Conservation (phyloP, 2,113 vertebrate species). For the Psittacara wagleri region DNA sequence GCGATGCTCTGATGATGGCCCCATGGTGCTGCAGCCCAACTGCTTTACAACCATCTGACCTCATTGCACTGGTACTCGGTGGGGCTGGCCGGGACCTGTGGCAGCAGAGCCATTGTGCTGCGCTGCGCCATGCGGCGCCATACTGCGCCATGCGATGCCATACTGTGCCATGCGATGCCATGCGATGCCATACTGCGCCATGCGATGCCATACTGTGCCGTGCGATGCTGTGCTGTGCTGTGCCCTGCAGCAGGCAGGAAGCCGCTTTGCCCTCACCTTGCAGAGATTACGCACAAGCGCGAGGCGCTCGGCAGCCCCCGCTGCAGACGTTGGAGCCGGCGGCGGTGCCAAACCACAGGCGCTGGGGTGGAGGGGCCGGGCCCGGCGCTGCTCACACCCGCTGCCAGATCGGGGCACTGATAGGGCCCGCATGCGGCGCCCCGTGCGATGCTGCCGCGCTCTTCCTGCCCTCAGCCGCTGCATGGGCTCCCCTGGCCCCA, state of each 20-base stretch:
- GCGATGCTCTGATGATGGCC: accelerated
- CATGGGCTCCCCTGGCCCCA: background rate
- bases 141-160: background rate
- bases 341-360: conserved; percentile 45
- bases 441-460: background rate
- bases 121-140: too few species aligned
- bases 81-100: background rate
- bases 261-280: background rate
- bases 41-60: background rate
- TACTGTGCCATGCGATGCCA: accelerated
- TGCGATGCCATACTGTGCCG: too few species aligned
- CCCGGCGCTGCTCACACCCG: conserved; percentile 36
- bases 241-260: background rate
- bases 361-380: background rate
- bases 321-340: background rate
- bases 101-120: background rate
- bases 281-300: background rate
- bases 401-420: background rate
- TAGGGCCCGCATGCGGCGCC: background rate
- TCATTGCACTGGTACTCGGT: accelerated
- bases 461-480: background rate
- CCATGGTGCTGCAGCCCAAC: background rate
- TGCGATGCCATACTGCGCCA: too few species aligned
- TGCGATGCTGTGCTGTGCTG: too few species aligned
- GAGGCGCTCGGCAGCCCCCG: background rate